phyloP scores from a whole-genome alignment of 1,140 invertebrate genomes.

The Thalassaphorura encarpata region DNA sequence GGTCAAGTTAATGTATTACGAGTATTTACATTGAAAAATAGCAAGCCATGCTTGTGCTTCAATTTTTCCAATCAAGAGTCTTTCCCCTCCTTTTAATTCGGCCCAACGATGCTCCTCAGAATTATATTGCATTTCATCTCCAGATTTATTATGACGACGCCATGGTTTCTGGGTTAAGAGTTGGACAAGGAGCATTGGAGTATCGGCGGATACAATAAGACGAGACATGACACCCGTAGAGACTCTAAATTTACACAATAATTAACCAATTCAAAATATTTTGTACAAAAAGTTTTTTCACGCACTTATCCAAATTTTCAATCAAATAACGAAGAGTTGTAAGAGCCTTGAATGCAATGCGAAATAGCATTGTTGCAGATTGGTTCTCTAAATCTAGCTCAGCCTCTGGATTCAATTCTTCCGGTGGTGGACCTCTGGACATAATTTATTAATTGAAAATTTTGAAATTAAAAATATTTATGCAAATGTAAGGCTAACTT shows the following conservation, averaged over 20 bases:
- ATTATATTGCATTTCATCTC: slow-evolving; percentile 11
- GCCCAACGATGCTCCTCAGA: slow-evolving; percentile 13
- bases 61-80: slow-evolving; percentile 13
- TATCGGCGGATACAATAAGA: slow-evolving; percentile 31
- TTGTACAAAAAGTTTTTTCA: neutral
- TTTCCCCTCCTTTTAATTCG: slow-evolving; percentile 4
- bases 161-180: slow-evolving; percentile 57
- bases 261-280: neutral
- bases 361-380: slow-evolving; percentile 1
- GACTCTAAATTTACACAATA: slow-evolving; percentile 14
- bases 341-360: slow-evolving; percentile 26
- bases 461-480: too few species aligned
- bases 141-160: slow-evolving; percentile 36
- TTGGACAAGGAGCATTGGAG: slow-evolving; percentile 59
- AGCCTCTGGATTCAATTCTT: neutral
- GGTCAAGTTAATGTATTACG: neutral
- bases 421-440: too few species aligned
- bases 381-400: slow-evolving; percentile 5
- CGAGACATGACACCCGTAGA: slow-evolving; percentile 21
- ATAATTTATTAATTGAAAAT: too few species aligned
- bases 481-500: neutral
- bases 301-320: slow-evolving; percentile 26
- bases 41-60: slow-evolving; percentile 27
- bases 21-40: slow-evolving; percentile 19
- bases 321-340: slow-evolving; percentile 26